Base-by-base conservation (phyloP, 2,888 invertebrate genomes). In the Endotricha flammealis region DNA sequence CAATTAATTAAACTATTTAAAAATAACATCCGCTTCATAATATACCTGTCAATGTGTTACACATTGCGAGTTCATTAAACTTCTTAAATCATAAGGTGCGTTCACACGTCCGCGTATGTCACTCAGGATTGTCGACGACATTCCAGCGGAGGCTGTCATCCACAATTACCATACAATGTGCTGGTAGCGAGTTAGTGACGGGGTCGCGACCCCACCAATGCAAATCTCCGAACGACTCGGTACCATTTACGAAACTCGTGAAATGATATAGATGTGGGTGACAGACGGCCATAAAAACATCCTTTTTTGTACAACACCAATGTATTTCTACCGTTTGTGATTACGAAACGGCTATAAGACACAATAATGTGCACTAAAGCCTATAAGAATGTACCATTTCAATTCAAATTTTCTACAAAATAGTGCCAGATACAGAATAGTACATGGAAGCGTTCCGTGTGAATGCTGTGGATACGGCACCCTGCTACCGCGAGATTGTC, bases 111-210 rank as follows among this genome's bases (percentile, higher is more conserved):
- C 42, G 35, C 40, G 20, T n/a, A n/a, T 48, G 59, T 32, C 39
- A 53, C 52, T 57, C 65, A 29, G 13, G 52, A 50, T 59, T 58
- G 54, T 57, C 49, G 56, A 46, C 59, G 58, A 57, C 64, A 64
- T 64, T 55, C 61, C 59, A 40, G 50, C 43, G 47, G 22, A 53
- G n/a, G n/a, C 58, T 71, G 74, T 67, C 65, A 64, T 38, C 45
- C 42, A 46, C 53, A 53, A 83, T 85, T 85, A 80, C 52, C 85
- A 85, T 83, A 85, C 85, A 85, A 85, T 85, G 74, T 67, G 54
- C 53, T 66, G 64, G 85, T 81, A 83, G 85, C 83, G 56, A 51
- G 52, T 42, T 47, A 48, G 53, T 57, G 60, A 61, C 60, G 56
- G 62, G 70, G 68, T 67, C 57, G 59, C 53, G 68, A 67, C 67